A percentile compares a stretch with the other conserved stretches of the same genome.
Conservation (phyloP, 2,888 invertebrate species). For the Dasysyrphus tricinctus region DNA sequence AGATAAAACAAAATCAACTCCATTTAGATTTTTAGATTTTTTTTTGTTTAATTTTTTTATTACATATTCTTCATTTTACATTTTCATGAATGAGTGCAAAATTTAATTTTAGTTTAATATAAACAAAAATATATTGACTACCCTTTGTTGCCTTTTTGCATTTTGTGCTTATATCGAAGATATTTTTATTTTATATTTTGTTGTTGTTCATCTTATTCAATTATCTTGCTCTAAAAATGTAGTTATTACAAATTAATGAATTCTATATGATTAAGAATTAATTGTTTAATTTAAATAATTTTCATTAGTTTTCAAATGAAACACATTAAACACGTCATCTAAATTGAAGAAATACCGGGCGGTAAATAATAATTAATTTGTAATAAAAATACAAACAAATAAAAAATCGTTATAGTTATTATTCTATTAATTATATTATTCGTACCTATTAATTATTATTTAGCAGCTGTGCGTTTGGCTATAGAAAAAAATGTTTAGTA, state of each 20-base stretch:
- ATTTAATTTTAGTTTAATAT: slow-evolving; percentile 14
- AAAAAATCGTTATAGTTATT: slow-evolving; percentile 46
- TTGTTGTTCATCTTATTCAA: slow-evolving; percentile 46
- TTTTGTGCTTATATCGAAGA: slow-evolving; percentile 59
- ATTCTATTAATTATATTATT: slow-evolving; percentile 41
- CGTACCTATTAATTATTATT: slow-evolving; percentile 64
- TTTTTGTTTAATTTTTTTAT: too few relatives aligned
- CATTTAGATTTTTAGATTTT: neutral
- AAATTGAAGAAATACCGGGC: slow-evolving; percentile 15
- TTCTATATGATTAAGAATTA: slow-evolving; percentile 33
- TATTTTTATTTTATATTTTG: slow-evolving; percentile 17
- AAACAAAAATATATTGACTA: slow-evolving; percentile 3
- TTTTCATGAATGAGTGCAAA: slow-evolving; percentile 9
- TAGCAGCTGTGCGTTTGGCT: slow-evolving; percentile 65
- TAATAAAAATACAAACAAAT: slow-evolving; percentile 35
- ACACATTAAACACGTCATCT: neutral
- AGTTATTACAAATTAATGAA: slow-evolving; percentile 39
- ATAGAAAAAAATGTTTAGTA: slow-evolving; percentile 50
- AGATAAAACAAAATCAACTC: slow-evolving; percentile 11
- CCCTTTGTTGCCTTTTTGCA: slow-evolving; percentile 60
- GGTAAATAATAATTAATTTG: slow-evolving; percentile 46
- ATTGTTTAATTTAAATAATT: slow-evolving; percentile 38
- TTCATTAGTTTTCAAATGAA: slow-evolving; percentile 47
- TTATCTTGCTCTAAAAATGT: slow-evolving; percentile 27
- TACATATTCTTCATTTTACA: neutral